Conservation (phyloP, 2,888 invertebrate genomes). For the Drepana falcataria region DNA sequence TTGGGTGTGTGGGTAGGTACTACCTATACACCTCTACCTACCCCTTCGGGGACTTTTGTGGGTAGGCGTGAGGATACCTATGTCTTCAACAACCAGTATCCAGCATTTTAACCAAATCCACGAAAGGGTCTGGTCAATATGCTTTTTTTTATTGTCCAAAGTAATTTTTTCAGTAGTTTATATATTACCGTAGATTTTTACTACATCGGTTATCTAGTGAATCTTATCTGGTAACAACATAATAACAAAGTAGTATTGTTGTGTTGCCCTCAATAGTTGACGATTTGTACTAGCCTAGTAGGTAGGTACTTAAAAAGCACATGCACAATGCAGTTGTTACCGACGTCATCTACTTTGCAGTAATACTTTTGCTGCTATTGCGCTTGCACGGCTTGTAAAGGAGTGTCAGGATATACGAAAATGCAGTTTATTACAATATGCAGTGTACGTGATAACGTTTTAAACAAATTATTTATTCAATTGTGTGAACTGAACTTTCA, state of each 20-base stretch:
- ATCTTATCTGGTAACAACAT: not conserved
- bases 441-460: conserved; percentile 41
- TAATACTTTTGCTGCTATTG: conserved; percentile 74
- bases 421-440: conserved; percentile 59
- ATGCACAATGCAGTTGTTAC: conserved; percentile 72
- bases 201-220: too few relatives aligned
- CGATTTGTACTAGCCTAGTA: conserved; percentile 59
- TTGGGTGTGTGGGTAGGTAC: too few relatives aligned
- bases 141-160: too few relatives aligned
- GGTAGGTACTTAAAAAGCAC: conserved; percentile 59
- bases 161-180: too few relatives aligned
- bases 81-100: too few relatives aligned
- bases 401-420: conserved; percentile 58
- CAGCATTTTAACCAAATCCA: too few relatives aligned
- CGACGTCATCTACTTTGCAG: conserved; percentile 77
- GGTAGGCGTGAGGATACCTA: too few relatives aligned
- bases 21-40: too few relatives aligned
- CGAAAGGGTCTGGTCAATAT: too few relatives aligned
- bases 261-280: conserved; percentile 58
- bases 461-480: conserved; percentile 32
- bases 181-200: too few relatives aligned
- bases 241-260: conserved; percentile 19
- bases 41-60: too few relatives aligned
- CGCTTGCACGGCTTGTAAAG: conserved; percentile 65
- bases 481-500: conserved; percentile 13